Evolutionary conservation across 2,113 vertebrate species (phyloP).

Genomic region (Oceanodroma tethys): DNA sequence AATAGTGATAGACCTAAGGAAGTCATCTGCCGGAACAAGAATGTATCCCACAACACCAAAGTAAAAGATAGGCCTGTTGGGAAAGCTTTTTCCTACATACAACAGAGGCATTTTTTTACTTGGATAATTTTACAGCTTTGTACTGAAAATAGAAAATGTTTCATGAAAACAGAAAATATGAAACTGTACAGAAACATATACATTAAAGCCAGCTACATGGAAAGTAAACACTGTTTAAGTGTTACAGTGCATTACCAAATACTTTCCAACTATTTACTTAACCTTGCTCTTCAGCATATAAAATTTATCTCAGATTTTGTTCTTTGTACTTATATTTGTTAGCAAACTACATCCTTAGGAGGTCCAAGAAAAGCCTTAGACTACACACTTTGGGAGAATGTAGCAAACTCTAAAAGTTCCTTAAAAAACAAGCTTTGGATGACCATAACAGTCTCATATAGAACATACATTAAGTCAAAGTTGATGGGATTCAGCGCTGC

Average conservation of each 20-base stretch:
- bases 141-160: neutral
- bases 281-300: neutral
- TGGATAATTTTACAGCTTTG: neutral
- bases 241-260: neutral
- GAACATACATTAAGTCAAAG: neutral
- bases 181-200: neutral
- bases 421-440: neutral
- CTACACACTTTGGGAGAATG: neutral
- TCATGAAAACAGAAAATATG: neutral
- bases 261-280: neutral
- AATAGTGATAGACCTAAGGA: neutral
- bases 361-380: neutral
- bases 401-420: neutral
- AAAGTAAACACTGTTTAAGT: neutral
- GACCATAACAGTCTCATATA: too few species aligned
- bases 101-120: neutral
- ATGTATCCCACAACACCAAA: accelerated
- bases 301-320: neutral
- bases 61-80: neutral
- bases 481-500: neutral
- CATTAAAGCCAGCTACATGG: neutral
- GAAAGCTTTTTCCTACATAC: neutral
- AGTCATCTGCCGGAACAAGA: neutral
- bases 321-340: neutral
- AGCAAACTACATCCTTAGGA: neutral